Conservation (phyloP, 2,113 vertebrate genomes). For the Zosterops borbonicus region DNA sequence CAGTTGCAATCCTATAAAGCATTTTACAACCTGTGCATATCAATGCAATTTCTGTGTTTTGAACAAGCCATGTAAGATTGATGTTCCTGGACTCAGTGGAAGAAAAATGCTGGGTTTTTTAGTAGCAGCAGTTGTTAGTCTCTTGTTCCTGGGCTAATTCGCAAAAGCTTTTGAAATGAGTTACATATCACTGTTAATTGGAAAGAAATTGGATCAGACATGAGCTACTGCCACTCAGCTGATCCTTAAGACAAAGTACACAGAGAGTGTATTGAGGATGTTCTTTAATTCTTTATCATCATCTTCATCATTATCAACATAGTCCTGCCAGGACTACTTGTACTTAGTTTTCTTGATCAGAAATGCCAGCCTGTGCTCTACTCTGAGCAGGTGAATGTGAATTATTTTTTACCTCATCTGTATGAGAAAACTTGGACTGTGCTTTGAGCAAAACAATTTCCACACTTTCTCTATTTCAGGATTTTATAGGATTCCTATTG, state of each 20-base stretch:
- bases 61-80: neutral
- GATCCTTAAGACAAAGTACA: neutral
- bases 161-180: neutral
- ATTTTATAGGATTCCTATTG: neutral
- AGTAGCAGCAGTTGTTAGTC: neutral
- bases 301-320: neutral
- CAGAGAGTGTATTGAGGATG: neutral
- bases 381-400: neutral
- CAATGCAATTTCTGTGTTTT: neutral
- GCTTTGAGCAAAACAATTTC: neutral
- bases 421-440: neutral
- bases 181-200: neutral
- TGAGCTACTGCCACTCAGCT: neutral
- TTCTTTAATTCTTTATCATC: neutral
- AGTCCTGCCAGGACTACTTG: neutral
- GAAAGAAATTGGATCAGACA: neutral
- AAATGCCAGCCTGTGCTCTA: neutral
- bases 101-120: neutral
- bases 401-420: neutral
- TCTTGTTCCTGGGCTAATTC: neutral
- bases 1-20: neutral
- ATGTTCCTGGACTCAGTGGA: neutral
- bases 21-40: neutral
- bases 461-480: neutral
- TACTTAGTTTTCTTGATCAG: neutral